Conservation (phyloP, 2,797 vertebrate species). For the Amniataba percoides region DNA sequence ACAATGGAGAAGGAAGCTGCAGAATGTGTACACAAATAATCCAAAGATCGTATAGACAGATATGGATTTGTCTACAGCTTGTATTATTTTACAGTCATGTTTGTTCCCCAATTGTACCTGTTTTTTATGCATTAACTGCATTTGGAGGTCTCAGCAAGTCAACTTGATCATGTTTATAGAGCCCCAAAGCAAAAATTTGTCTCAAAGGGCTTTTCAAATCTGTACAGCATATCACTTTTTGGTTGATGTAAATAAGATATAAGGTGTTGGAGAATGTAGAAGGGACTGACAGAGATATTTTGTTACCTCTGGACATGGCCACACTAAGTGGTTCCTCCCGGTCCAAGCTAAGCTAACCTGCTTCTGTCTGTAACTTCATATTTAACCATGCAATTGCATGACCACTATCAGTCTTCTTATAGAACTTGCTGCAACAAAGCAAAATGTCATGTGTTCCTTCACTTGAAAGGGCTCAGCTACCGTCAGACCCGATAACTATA, state of each 20-base stretch:
- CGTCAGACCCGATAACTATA: background rate
- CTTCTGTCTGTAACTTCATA: background rate
- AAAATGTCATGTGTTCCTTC: background rate
- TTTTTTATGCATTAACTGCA: background rate
- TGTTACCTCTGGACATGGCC: background rate
- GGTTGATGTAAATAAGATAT: background rate
- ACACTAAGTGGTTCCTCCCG: background rate
- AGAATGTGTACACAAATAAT: too few relatives aligned
- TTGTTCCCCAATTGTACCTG: background rate
- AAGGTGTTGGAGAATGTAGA: background rate
- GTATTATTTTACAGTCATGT: background rate
- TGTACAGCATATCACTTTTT: background rate
- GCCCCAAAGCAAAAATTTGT: background rate
- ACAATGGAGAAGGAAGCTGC: background rate
- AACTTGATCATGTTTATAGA: background rate
- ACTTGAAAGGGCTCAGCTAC: background rate
- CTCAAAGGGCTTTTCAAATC: conserved; percentile 2
- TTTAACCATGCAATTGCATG: background rate
- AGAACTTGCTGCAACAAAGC: background rate
- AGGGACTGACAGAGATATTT: background rate
- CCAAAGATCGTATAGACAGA: too few relatives aligned
- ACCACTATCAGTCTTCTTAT: background rate
- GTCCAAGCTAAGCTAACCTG: conserved; percentile 3
- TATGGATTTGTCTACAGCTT: background rate
- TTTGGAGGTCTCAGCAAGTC: background rate